A percentile compares a stretch with the other conserved stretches of the same genome.
Conservation (phyloP, 2,797 vertebrate species). For the Enteromius treurensis region DNA sequence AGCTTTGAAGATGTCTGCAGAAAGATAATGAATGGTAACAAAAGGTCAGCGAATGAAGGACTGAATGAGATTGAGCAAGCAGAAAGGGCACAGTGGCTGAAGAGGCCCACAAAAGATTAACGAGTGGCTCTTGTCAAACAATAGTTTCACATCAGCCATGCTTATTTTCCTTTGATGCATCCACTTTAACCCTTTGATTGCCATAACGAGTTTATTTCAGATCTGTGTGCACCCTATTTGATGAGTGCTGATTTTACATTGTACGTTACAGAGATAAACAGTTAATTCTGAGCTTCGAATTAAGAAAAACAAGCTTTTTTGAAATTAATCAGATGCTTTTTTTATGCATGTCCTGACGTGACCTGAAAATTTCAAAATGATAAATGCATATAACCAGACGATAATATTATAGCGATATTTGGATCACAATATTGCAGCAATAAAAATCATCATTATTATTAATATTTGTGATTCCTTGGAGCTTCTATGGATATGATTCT, state of each 20-base stretch:
- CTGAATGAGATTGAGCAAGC: slow-evolving; percentile 34
- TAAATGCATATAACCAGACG: not conserved
- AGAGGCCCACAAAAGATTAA: slow-evolving; percentile 55
- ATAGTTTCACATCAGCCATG: slow-evolving; percentile 51
- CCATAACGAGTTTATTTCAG: slow-evolving; percentile 31
- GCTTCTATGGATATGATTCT: not conserved
- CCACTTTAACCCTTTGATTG: slow-evolving; percentile 51
- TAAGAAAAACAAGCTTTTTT: not conserved
- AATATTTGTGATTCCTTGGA: not conserved
- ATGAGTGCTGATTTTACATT: slow-evolving; percentile 30
- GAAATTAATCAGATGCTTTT: not conserved
- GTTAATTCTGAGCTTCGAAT: not conserved
- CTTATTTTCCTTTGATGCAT: slow-evolving; percentile 51
- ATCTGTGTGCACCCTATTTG: slow-evolving; percentile 40
- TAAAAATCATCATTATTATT: not conserved
- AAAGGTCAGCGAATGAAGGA: slow-evolving; percentile 44
- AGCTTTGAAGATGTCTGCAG: slow-evolving; percentile 45
- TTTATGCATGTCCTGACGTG: not conserved
- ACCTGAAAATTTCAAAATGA: not conserved
- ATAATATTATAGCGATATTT: not conserved
- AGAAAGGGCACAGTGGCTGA: slow-evolving; percentile 45
- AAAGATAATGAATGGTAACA: slow-evolving; percentile 49
- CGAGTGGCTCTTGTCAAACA: slow-evolving; percentile 50
- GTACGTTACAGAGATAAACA: slow-evolving; percentile 6
- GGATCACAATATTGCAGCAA: not conserved